Conservation (phyloP, 1,140 invertebrate species). For the Capitella teleta region DNA sequence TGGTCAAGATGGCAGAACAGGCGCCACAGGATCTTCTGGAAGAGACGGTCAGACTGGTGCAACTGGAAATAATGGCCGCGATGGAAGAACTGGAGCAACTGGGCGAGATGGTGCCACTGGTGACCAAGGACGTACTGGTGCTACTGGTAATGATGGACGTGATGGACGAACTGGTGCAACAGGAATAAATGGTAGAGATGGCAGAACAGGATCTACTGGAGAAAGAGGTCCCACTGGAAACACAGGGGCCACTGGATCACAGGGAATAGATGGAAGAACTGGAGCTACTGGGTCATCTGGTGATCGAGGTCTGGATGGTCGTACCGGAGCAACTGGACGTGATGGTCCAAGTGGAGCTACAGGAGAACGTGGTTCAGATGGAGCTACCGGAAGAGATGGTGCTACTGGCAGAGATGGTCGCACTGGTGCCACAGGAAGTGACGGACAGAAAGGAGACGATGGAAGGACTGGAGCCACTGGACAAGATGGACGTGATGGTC, state of each 20-base stretch:
- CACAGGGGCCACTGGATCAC: neutral
- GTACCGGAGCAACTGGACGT: neutral
- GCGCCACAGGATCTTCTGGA: neutral
- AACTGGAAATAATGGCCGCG: neutral
- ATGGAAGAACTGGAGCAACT: conserved; percentile 1
- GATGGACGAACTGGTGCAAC: conserved; percentile 7
- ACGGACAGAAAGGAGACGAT: neutral
- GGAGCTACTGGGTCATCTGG: no score
- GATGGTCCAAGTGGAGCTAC: neutral
- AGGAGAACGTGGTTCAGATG: neutral
- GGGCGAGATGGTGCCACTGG: conserved; percentile 2
- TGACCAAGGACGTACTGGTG: neutral
- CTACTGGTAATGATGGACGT: neutral
- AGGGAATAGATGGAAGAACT: no score
- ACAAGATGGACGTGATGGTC: neutral
- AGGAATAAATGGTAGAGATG: conserved; percentile 3
- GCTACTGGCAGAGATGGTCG: neutral
- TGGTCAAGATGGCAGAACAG: conserved; percentile 1
- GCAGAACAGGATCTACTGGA: conserved; percentile 2
- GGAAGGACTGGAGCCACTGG: neutral
- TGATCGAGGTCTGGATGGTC: neutral
- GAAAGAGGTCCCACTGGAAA: conserved; percentile 4
- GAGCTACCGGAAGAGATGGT: neutral
- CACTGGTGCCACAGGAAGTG: neutral
- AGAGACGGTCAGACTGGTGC: conserved; percentile 2